Base-by-base conservation (phyloP, 2,113 vertebrate genomes). In the Ginglymostoma cirratum region DNA sequence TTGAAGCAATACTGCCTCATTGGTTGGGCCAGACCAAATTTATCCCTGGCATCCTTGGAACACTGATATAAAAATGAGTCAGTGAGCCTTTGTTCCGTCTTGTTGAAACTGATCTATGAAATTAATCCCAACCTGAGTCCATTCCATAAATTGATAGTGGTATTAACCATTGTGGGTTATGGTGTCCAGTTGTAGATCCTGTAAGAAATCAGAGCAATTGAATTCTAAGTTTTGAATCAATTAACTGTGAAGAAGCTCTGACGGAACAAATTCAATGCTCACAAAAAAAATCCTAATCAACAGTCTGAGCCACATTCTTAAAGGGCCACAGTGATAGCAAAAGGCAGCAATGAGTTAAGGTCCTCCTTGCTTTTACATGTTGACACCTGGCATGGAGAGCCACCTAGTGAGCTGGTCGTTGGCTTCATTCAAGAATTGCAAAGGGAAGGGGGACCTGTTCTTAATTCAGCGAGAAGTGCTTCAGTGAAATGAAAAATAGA, bases 1-100 rank as follows among this genome's bases (percentile, higher is more conserved):
- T 95, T 95, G 94, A 95, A 95, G 67, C 94, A 95, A 95, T 95
- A 52, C 45, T 95, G 67, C 69, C 12, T 95, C 45, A 95, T 72
- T 34, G 94, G 24, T 52, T 34, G 2, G 24, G 94, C 94, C 94
- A 76, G 69, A 72, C 94, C 69, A 52, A 19, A 95, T 48, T 72
- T 12, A 95, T 70, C 45, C 6, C 42, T 30, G 94, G 94, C 14
- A 72, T 95, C 69, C 24, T 23, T 34, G 69, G 67, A 95, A 95
- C 69, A 24, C 27, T 12, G 14, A 45, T 72, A 72, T 48, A 52
- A 76, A 48, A 52, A 95, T 52, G 94, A 95, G 45, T 76, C 94
- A 76, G 12, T 52, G 69, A 95, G 69, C 15, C 67, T 70, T 48
- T 70, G 8, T 94, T 69, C 21, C 0, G 3, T 69, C 42, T 95